Evolutionary conservation across 2,797 vertebrate genomes (phyloP).

Genomic region (Epinephelus awoara): DNA sequence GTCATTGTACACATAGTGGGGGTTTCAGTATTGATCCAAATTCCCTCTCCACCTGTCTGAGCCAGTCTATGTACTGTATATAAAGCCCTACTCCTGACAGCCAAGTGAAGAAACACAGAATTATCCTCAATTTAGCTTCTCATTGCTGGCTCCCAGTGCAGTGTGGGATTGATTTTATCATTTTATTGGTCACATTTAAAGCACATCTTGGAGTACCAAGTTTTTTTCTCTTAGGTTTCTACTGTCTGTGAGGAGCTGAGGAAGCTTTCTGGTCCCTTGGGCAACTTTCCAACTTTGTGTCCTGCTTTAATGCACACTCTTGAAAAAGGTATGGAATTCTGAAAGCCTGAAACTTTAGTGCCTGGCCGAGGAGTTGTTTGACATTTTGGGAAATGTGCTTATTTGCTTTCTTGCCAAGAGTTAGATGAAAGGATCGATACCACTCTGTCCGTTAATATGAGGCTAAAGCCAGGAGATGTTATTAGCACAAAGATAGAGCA

Average conservation of each 20-base stretch:
- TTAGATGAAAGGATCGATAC: neutral
- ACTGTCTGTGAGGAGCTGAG: neutral
- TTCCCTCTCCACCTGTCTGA: constrained; percentile 29
- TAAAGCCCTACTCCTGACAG: constrained; percentile 22
- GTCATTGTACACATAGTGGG: constrained; percentile 7
- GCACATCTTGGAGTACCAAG: constrained; percentile 3
- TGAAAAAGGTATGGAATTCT: neutral
- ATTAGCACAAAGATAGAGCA: neutral
- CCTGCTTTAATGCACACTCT: neutral
- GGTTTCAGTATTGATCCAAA: constrained; percentile 50
- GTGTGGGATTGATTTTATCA: constrained; percentile 50
- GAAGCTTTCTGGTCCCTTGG: neutral
- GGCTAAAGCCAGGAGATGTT: neutral
- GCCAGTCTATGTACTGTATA: neutral
- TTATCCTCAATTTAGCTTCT: constrained; percentile 17
- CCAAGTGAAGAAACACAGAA: constrained; percentile 18
- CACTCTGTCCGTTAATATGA: neutral
- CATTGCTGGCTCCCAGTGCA: constrained; percentile 5
- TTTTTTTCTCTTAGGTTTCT: constrained; percentile 18
- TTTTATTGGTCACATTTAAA: constrained; percentile 41
- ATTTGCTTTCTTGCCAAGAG: neutral
- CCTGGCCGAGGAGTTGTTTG: neutral
- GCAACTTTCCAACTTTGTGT: neutral
- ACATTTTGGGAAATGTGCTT: neutral
- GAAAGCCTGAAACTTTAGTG: neutral